Percentiles rank a stretch among this genome's conserved stretches.
Conservation (phyloP, 2,888 invertebrate genomes). For the Lymantria dispar region DNA sequence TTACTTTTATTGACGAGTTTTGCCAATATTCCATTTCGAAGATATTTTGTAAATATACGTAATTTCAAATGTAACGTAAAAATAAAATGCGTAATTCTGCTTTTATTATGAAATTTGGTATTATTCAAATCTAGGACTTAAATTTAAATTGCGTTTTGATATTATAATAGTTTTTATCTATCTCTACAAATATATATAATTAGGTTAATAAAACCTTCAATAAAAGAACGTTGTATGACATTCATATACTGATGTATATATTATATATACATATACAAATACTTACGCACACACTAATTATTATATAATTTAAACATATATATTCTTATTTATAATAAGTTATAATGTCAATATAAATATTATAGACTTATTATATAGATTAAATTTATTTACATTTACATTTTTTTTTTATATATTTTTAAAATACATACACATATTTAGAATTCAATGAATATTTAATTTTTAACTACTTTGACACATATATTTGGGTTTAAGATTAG, state of each 20-base stretch:
- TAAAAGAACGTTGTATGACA: conserved; percentile 76
- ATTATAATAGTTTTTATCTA: conserved; percentile 49
- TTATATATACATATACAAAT: conserved; percentile 11
- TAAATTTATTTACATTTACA: conserved; percentile 63
- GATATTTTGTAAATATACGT: too few species aligned
- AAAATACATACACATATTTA: conserved; percentile 63
- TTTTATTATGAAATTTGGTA: conserved; percentile 53
- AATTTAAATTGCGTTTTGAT: conserved; percentile 34
- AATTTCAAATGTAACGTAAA: too few species aligned
- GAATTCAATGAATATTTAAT: conserved; percentile 57
- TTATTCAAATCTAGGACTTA: conserved; percentile 52
- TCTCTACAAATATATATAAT: conserved; percentile 55
- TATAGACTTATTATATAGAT: conserved; percentile 48
- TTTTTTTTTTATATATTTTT: conserved; percentile 39
- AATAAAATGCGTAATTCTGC: conserved; percentile 62
- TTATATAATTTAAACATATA: conserved; percentile 39
- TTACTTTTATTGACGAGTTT: too few species aligned
- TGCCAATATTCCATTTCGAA: too few species aligned
- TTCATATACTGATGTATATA: conserved; percentile 36
- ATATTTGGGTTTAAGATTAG: conserved; percentile 22
- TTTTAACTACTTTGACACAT: conserved; percentile 54
- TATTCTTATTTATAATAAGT: conserved; percentile 32
- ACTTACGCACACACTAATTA: conserved; percentile 52
- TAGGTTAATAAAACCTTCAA: conserved; percentile 67
- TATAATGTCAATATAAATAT: conserved; percentile 61